Evolutionary conservation across 2,797 vertebrate species (phyloP).

Genomic region (Urophycis tenuis): DNA sequence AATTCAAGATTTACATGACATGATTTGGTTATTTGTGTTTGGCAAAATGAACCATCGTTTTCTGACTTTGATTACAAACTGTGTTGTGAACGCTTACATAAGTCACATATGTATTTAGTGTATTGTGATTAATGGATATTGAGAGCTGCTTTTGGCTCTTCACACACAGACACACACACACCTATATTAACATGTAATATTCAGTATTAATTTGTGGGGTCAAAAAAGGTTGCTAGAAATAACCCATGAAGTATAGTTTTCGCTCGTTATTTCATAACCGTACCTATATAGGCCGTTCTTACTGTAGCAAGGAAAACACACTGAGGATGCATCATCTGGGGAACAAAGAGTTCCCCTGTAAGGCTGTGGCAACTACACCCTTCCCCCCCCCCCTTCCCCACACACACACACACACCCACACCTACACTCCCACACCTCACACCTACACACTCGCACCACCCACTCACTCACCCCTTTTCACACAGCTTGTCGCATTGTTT

Average conservation of each 20-base stretch:
- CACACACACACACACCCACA: no score
- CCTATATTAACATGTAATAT: not conserved
- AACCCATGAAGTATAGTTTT: not conserved
- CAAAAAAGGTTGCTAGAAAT: not conserved
- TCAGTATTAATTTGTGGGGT: not conserved
- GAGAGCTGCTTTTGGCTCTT: not conserved
- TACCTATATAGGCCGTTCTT: not conserved
- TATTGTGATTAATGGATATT: not conserved
- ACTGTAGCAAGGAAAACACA: not conserved
- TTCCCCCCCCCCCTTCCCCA: no score
- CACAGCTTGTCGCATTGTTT: not conserved
- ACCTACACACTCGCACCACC: not conserved
- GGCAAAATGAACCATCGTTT: not conserved
- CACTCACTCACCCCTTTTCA: no score
- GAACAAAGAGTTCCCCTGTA: not conserved
- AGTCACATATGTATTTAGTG: not conserved
- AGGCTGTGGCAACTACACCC: no score
- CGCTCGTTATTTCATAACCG: not conserved
- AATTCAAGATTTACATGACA: not conserved
- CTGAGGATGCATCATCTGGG: not conserved
- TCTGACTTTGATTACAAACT: constrained; percentile 1
- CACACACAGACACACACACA: not conserved
- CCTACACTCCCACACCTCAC: not conserved
- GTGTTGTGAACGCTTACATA: not conserved
- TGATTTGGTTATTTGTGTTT: not conserved